Conservation (phyloP, 2,888 invertebrate genomes). For the Lottia gigantea region DNA sequence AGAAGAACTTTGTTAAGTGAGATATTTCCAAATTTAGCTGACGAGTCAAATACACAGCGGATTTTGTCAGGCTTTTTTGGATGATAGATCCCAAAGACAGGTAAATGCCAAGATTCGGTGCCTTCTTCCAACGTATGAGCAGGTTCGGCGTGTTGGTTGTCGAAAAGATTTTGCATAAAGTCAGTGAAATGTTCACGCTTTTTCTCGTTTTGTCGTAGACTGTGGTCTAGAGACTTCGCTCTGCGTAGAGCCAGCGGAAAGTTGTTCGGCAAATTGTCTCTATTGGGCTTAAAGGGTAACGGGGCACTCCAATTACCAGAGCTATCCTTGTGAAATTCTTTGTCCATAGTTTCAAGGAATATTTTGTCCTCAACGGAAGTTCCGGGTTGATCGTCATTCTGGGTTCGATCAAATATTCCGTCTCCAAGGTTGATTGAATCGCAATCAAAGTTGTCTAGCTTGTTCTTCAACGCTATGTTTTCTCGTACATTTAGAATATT, state of each 20-base stretch:
- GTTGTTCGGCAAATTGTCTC: slow-evolving; percentile 25
- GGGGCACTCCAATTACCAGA: slow-evolving; percentile 25
- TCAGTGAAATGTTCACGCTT: slow-evolving; percentile 21
- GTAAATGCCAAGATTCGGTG: slow-evolving; percentile 30
- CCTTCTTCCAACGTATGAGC: slow-evolving; percentile 20
- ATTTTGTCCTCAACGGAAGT: slow-evolving; percentile 27
- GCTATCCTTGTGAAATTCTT: slow-evolving; percentile 13
- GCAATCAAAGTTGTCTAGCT: background rate
- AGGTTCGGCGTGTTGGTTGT: slow-evolving; percentile 28
- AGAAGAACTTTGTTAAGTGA: slow-evolving; percentile 27
- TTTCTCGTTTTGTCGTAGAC: slow-evolving; percentile 8
- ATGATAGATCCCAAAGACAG: slow-evolving; percentile 32
- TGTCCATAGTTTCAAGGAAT: slow-evolving; percentile 25
- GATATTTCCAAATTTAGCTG: slow-evolving; percentile 23
- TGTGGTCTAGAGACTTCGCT: slow-evolving; percentile 17
- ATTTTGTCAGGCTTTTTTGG: slow-evolving; percentile 31
- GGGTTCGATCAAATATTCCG: slow-evolving; percentile 19
- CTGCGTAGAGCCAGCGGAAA: slow-evolving; percentile 20
- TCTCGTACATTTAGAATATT: slow-evolving; percentile 7
- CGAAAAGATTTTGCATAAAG: slow-evolving; percentile 27
- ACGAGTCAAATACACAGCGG: slow-evolving; percentile 29
- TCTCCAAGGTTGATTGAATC: background rate
- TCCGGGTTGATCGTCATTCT: slow-evolving; percentile 23
- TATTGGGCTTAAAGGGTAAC: slow-evolving; percentile 21
- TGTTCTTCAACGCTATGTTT: background rate